These are phyloP conservation scores for Craterocephalus amniculus DNA, from an alignment of 2,797 vertebrate species.

Conservation along the genomic window DNA sequence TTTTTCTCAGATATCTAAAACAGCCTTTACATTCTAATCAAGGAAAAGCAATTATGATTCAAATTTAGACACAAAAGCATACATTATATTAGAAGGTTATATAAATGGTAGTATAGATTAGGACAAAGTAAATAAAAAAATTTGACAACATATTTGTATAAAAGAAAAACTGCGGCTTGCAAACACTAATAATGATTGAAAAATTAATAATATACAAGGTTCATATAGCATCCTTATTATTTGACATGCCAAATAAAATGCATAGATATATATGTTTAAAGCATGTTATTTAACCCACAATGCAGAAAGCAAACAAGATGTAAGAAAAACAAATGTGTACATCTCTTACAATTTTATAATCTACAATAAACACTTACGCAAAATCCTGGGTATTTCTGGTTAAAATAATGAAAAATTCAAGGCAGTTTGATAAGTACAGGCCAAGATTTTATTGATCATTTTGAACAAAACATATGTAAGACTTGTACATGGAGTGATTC, in stretches of 20 bases:
- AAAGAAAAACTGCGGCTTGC: background rate
- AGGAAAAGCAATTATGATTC: background rate
- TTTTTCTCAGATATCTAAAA: background rate
- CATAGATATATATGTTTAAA: no score
- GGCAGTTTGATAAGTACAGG: slow-evolving; percentile 55
- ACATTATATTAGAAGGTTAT: background rate
- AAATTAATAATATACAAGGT: background rate
- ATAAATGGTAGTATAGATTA: background rate
- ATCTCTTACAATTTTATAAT: no score
- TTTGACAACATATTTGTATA: background rate
- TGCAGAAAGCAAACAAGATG: no score
- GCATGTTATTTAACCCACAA: background rate
- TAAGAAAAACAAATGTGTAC: no score
- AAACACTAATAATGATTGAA: background rate
- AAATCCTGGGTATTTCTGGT: background rate
- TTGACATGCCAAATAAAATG: background rate
- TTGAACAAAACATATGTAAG: slow-evolving; percentile 23
- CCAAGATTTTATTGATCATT: slow-evolving; percentile 27
- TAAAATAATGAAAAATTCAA: background rate
- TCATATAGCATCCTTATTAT: background rate
- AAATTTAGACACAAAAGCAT: background rate
- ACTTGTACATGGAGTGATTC: slow-evolving; percentile 17
- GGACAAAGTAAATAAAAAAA: background rate
- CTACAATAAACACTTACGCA: background rate
- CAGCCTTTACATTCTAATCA: background rate